Percentiles rank a stretch among this genome's conserved stretches.
These are phyloP conservation scores for Clostera curtula DNA, from an alignment of 2,888 invertebrate genomes.

Conservation along the genomic window DNA sequence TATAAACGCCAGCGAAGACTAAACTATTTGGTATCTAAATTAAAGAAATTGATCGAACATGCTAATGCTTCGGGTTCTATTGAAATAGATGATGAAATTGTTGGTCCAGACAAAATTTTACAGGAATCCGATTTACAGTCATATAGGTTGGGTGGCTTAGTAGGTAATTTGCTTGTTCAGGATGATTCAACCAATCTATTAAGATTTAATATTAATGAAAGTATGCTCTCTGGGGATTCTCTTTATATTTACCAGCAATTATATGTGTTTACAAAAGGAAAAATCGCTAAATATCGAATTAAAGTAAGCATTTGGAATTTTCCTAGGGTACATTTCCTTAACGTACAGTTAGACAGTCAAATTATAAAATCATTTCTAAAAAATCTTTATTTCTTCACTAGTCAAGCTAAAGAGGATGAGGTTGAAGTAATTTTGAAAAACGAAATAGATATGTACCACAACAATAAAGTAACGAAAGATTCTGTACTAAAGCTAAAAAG, in stretches of 20 bases:
- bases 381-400: conserved; percentile 18
- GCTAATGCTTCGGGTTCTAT: conserved; percentile 1
- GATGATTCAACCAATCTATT: conserved; percentile 10
- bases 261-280: not conserved
- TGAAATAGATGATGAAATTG: conserved; percentile 11
- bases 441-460: conserved; percentile 11
- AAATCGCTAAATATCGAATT: conserved; percentile 11
- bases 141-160: conserved; percentile 16
- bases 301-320: conserved; percentile 12
- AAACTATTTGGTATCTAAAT: conserved; percentile 7
- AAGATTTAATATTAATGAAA: conserved; percentile 13
- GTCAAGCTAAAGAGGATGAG: conserved; percentile 20
- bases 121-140: conserved; percentile 12
- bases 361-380: conserved; percentile 9
- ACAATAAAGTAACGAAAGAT: conserved; percentile 3
- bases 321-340: conserved; percentile 11
- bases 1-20: conserved; percentile 8
- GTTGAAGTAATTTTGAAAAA: conserved; percentile 17
- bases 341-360: conserved; percentile 6
- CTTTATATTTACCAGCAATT: conserved; percentile 7
- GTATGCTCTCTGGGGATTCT: conserved; percentile 6
- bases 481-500: conserved; percentile 8
- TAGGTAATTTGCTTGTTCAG: conserved; percentile 14
- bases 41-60: conserved; percentile 7
- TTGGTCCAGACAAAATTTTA: conserved; percentile 11